phyloP scores from a whole-genome alignment of 2,888 invertebrate species.

The Orthosia incerta region DNA sequence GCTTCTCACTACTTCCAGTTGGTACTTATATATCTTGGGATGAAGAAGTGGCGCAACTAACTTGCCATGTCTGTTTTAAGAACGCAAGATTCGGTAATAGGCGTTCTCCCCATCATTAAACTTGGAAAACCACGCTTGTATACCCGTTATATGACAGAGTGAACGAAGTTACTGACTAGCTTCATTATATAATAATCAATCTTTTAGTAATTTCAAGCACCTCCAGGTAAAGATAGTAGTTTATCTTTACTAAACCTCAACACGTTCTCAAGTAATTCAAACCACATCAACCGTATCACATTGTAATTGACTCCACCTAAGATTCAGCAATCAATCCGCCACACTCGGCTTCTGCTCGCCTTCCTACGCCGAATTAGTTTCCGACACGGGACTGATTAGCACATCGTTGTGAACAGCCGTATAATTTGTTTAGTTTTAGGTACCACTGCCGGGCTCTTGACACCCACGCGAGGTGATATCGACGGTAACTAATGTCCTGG shows the following conservation, averaged over 20 bases:
- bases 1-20: too few species aligned
- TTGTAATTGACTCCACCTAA: conserved; percentile 31
- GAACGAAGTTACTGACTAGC: too few species aligned
- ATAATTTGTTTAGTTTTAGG: conserved; percentile 41
- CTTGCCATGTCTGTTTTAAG: background rate
- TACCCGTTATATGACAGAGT: too few species aligned
- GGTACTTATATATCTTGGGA: too few species aligned
- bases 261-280: background rate
- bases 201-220: background rate
- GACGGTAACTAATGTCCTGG: conserved; percentile 6
- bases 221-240: background rate
- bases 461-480: conserved; percentile 31
- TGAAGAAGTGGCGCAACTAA: background rate
- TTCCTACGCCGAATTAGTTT: conserved; percentile 46
- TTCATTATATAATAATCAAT: too few species aligned
- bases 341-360: conserved; percentile 42
- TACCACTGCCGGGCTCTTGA: conserved; percentile 5
- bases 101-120: background rate
- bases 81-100: background rate
- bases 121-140: background rate
- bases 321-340: conserved; percentile 45
- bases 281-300: conserved; percentile 30
- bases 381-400: conserved; percentile 52
- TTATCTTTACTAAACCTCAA: background rate
- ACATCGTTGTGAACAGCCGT: conserved; percentile 45